Evolutionary conservation across 2,797 vertebrate genomes (phyloP).

Genomic region (Phataginus tetradactyla): DNA sequence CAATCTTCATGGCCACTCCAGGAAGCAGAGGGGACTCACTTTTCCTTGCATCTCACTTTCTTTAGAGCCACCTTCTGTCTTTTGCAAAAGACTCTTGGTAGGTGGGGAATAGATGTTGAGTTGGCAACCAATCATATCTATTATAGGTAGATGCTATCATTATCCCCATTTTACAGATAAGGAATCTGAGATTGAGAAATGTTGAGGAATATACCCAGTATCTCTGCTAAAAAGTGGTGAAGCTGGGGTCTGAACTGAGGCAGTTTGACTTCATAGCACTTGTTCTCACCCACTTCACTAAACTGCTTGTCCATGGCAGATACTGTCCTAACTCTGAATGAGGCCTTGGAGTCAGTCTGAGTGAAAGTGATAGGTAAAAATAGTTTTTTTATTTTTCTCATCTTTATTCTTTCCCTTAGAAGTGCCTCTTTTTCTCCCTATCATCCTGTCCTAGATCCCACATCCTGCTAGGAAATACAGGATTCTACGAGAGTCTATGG

Average conservation of each 20-base stretch:
- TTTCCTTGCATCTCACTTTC: background rate
- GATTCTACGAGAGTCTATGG: background rate
- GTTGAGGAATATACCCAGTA: too few relatives aligned
- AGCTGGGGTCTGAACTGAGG: background rate
- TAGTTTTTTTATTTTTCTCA: background rate
- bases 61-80: background rate
- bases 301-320: background rate
- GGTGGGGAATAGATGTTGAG: background rate
- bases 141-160: background rate
- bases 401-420: constrained; percentile 13
- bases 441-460: background rate
- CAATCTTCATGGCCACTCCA: background rate
- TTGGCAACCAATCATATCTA: background rate
- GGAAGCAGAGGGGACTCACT: background rate
- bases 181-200: background rate
- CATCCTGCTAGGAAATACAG: background rate
- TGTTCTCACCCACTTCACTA: background rate
- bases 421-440: background rate
- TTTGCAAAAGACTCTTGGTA: background rate
- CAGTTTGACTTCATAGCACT: background rate
- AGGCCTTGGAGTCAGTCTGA: background rate
- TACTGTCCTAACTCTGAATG: background rate
- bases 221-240: background rate
- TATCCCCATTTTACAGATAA: background rate
- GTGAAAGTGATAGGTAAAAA: constrained; percentile 28